phyloP scores from a whole-genome alignment of 1,140 invertebrate genomes.

The Heterodera carotae region DNA sequence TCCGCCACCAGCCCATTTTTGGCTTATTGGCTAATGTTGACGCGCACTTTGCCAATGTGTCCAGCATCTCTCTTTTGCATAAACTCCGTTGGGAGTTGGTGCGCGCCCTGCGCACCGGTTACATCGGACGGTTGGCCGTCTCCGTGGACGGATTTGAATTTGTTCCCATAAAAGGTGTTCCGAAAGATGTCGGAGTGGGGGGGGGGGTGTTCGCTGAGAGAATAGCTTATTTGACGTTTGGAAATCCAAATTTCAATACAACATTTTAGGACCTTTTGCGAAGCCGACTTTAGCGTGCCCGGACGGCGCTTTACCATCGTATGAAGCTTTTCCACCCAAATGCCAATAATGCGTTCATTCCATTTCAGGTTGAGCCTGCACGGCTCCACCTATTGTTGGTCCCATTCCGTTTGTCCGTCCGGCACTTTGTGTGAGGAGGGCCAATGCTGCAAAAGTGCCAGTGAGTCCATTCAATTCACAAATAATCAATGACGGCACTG shows the following conservation, averaged over 20 bases:
- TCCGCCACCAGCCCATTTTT: slow-evolving; percentile 42
- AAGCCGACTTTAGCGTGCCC: slow-evolving; percentile 39
- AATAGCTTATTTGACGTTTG: too few relatives aligned
- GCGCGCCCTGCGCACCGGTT: slow-evolving; percentile 33
- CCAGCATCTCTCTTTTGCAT: neutral
- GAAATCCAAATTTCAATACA: slow-evolving; percentile 9
- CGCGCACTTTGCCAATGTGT: slow-evolving; percentile 37
- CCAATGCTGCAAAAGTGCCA: slow-evolving; percentile 43
- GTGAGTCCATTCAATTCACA: slow-evolving; percentile 32
- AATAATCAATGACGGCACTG: neutral
- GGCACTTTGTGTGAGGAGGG: slow-evolving; percentile 45
- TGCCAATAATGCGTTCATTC: neutral
- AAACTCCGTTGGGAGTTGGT: slow-evolving; percentile 31
- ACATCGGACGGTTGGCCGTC: slow-evolving; percentile 37
- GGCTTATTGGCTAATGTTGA: slow-evolving; percentile 49
- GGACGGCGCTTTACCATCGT: slow-evolving; percentile 49
- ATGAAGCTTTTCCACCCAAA: neutral
- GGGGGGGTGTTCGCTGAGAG: too few relatives aligned
- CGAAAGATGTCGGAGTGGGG: neutral
- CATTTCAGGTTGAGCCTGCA: slow-evolving; percentile 22
- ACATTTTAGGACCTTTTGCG: slow-evolving; percentile 21
- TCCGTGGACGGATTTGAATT: slow-evolving; percentile 48
- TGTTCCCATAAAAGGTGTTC: slow-evolving; percentile 36
- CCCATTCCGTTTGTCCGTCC: slow-evolving; percentile 44
- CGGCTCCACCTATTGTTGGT: slow-evolving; percentile 50